A percentile compares a stretch with the other conserved stretches of the same genome.
These are phyloP conservation scores for Gobio gobio DNA, from an alignment of 2,113 vertebrate species.

Conservation along the genomic window DNA sequence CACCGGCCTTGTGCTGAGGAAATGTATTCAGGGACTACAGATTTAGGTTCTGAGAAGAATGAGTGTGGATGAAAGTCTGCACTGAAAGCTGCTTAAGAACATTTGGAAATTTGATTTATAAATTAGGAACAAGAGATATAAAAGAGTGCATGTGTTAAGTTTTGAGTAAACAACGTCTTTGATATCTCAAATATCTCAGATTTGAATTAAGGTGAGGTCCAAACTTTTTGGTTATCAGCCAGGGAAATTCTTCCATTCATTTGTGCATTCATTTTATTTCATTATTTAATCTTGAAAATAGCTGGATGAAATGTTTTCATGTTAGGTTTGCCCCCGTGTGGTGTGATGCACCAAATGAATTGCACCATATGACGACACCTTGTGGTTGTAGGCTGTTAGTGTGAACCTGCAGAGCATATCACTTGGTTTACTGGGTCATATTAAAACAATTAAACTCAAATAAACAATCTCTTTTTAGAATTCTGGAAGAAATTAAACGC, in stretches of 20 bases:
- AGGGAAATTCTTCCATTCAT: not conserved
- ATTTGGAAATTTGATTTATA: not conserved
- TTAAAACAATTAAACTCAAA: not conserved
- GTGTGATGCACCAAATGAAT: not conserved
- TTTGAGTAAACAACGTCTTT: not conserved
- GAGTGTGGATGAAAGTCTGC: not conserved
- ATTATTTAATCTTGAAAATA: not conserved
- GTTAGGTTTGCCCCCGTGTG: constrained; percentile 10
- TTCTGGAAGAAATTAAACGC: not conserved
- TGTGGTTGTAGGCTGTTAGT: not conserved
- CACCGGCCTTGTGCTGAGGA: not conserved
- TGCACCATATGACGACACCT: not conserved
- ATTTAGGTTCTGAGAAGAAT: not conserved
- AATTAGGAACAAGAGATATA: not conserved
- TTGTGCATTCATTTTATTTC: not conserved
- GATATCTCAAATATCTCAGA: not conserved
- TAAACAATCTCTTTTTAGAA: not conserved
- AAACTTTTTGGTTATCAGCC: not conserved
- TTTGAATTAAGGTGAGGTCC: not conserved
- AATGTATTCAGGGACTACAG: not conserved
- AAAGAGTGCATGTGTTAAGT: not conserved
- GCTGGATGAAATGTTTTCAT: not conserved
- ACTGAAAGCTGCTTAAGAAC: not conserved
- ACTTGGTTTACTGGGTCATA: not conserved
- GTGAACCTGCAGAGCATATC: not conserved